These are phyloP conservation scores for Rhinella marina DNA, from an alignment of 2,797 vertebrate genomes.

Conservation along the genomic window DNA sequence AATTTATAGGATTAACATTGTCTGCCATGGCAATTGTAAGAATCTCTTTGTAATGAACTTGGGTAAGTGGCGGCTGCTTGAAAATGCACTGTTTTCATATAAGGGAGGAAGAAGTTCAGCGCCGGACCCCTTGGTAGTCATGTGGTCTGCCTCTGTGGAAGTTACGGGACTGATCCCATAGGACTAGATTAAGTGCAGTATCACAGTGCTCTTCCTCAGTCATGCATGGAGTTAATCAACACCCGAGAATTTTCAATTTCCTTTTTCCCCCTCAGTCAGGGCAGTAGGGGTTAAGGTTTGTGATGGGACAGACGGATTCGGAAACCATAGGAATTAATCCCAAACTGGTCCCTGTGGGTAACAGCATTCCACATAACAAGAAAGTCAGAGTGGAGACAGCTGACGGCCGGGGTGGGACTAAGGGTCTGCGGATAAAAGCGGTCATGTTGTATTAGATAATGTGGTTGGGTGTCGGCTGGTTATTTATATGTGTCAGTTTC, in stretches of 20 bases:
- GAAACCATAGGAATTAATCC: conserved; percentile 59
- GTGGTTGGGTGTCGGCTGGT: background rate
- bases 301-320: conserved; percentile 28
- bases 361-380: conserved; percentile 32
- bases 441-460: conserved; percentile 10
- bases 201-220: too few relatives aligned
- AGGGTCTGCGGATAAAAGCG: conserved; percentile 36
- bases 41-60: too few relatives aligned
- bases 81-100: too few relatives aligned
- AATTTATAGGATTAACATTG: too few relatives aligned
- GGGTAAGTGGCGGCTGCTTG: too few relatives aligned
- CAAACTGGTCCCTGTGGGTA: conserved; percentile 29
- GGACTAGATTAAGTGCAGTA: too few relatives aligned
- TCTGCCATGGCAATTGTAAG: too few relatives aligned
- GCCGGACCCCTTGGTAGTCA: too few relatives aligned
- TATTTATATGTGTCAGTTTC: conserved; percentile 39
- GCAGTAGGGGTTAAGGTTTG: conserved; percentile 41
- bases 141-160: too few relatives aligned
- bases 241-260: background rate
- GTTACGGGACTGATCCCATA: too few relatives aligned
- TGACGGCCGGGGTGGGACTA: conserved; percentile 8
- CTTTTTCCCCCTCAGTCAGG: background rate
- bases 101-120: too few relatives aligned
- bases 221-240: too few relatives aligned
- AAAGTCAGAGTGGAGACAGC: conserved; percentile 45